phyloP scores from a whole-genome alignment of 2,113 vertebrate species.

The Fulica atra region DNA sequence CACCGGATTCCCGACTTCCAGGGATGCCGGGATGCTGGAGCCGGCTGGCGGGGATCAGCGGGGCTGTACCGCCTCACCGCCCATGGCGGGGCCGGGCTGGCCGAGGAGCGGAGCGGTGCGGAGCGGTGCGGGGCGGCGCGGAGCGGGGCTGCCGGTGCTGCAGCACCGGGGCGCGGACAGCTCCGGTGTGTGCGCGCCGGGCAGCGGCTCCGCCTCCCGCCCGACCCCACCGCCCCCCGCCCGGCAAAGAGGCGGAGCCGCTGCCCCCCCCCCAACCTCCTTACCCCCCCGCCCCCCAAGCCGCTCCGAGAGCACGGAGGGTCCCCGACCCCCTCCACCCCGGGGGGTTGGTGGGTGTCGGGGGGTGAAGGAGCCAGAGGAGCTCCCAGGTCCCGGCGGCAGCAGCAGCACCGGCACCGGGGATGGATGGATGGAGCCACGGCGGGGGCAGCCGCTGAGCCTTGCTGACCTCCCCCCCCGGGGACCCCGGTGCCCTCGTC shows the following conservation, averaged over 20 bases:
- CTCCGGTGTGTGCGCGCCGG: background rate
- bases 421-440: background rate
- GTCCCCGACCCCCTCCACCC: background rate
- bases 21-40: background rate
- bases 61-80: background rate
- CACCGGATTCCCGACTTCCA: background rate
- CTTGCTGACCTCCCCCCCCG: too few relatives aligned
- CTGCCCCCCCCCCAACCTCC: background rate
- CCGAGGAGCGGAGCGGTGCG: background rate
- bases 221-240: background rate
- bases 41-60: background rate
- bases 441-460: background rate
- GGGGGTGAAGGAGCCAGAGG: background rate
- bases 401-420: too few relatives aligned
- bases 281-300: too few relatives aligned
- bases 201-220: background rate
- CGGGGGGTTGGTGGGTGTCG: too few relatives aligned
- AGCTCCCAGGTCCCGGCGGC: background rate
- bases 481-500: too few relatives aligned
- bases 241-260: background rate
- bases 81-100: background rate
- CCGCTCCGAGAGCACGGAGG: background rate
- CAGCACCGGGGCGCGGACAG: background rate
- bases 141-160: constrained; percentile 38
- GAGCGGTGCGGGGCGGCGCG: background rate